These are phyloP conservation scores for Mactra quadrangularis DNA, from an alignment of 1,140 invertebrate species.

Conservation along the genomic window DNA sequence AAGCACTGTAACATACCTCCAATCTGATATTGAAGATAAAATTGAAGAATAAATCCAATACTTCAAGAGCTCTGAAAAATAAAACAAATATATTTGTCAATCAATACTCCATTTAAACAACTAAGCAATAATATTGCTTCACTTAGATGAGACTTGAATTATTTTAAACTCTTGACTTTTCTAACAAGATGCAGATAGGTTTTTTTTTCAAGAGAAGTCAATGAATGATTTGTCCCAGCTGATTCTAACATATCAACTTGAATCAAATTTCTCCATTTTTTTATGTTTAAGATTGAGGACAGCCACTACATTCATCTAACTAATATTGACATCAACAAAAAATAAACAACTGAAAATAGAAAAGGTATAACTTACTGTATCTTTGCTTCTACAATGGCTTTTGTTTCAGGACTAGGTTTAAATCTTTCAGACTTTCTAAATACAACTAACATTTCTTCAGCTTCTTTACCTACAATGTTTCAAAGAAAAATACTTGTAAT, in stretches of 20 bases:
- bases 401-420: slow-evolving; percentile 74
- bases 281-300: too few species aligned
- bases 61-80: slow-evolving; percentile 78
- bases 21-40: slow-evolving; percentile 81
- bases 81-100: slow-evolving; percentile 4
- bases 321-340: too few species aligned
- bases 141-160: background rate
- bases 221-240: too few species aligned
- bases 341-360: too few species aligned
- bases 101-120: background rate
- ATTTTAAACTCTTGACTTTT: too few species aligned
- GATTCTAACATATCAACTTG: too few species aligned
- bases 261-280: too few species aligned
- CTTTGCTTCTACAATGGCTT: slow-evolving; percentile 82
- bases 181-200: background rate
- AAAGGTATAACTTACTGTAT: slow-evolving; percentile 74
- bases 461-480: slow-evolving; percentile 70
- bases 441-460: slow-evolving; percentile 74
- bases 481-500: background rate
- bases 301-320: too few species aligned
- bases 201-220: background rate
- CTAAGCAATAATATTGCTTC: background rate
- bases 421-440: slow-evolving; percentile 75
- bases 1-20: slow-evolving; percentile 74
- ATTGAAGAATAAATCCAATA: slow-evolving; percentile 80